Conservation (phyloP, 2,888 invertebrate species). For the Ditylenchus weischeri region DNA sequence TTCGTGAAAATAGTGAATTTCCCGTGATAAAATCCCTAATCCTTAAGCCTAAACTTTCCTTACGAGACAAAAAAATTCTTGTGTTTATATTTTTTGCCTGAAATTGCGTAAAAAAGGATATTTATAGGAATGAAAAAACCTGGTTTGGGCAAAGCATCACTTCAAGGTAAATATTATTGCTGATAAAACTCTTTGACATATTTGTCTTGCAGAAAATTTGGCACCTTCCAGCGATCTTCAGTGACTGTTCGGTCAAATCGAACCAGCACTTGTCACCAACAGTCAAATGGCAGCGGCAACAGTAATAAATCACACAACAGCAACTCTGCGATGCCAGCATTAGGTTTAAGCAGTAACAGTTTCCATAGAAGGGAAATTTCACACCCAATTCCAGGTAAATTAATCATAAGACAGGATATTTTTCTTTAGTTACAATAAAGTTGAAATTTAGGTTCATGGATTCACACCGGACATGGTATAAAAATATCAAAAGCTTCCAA, state of each 20-base stretch:
- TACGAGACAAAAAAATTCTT: too few relatives aligned
- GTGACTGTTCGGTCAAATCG: conserved; percentile 11
- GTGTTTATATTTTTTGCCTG: not conserved
- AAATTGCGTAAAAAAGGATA: not conserved
- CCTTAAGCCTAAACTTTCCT: too few relatives aligned
- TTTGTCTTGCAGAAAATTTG: conserved; percentile 70
- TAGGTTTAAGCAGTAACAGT: too few relatives aligned
- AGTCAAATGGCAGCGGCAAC: not conserved
- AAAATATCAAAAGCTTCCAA: too few relatives aligned
- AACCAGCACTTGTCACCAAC: not conserved
- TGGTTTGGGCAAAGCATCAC: conserved; percentile 62
- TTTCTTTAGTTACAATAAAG: not conserved
- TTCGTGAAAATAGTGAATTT: too few relatives aligned
- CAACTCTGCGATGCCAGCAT: too few relatives aligned
- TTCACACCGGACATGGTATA: conserved; percentile 69
- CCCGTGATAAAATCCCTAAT: too few relatives aligned
- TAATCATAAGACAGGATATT: not conserved
- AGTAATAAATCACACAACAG: not conserved
- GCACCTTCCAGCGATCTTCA: conserved; percentile 74
- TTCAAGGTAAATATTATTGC: conserved; percentile 61
- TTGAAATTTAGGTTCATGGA: conserved; percentile 67
- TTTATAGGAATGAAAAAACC: conserved; percentile 20
- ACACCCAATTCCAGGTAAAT: conserved; percentile 66
- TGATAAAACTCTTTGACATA: too few relatives aligned
- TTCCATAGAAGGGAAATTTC: conserved; percentile 70